Percentiles rank a stretch among this genome's conserved stretches.
phyloP scores from a whole-genome alignment of 92 coral and sea anemone species.

The Zoanthus solanderi region DNA sequence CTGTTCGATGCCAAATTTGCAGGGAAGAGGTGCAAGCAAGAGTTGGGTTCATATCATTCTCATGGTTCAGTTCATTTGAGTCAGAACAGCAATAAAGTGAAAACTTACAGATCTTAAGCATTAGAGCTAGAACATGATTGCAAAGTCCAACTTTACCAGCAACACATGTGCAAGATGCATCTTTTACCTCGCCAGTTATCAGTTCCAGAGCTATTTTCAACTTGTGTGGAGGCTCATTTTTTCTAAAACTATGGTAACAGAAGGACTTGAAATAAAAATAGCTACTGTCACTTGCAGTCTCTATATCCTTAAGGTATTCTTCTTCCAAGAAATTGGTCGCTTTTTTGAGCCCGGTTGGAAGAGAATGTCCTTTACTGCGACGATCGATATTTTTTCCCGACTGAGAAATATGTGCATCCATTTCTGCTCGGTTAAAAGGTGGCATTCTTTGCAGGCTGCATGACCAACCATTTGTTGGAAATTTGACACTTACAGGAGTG shows the following conservation, averaged over 20 bases:
- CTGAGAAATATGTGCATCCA: constrained; percentile 36
- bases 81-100: no score
- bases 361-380: constrained; percentile 17
- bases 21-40: constrained; percentile 63
- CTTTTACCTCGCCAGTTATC: constrained; percentile 63
- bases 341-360: constrained; percentile 23
- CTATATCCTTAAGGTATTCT: constrained; percentile 49
- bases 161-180: constrained; percentile 41
- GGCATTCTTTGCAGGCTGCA: constrained; percentile 19
- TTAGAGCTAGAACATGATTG: no score
- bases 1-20: background rate
- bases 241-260: constrained; percentile 66
- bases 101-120: no score
- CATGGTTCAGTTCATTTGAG: constrained; percentile 33
- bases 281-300: constrained; percentile 42
- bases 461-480: constrained; percentile 44
- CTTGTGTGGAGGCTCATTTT: constrained; percentile 59
- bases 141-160: no score
- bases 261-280: constrained; percentile 55
- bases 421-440: constrained; percentile 20
- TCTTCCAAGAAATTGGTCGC: constrained; percentile 49
- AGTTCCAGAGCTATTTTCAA: constrained; percentile 66
- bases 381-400: constrained; percentile 29
- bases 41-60: constrained; percentile 55
- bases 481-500: constrained; percentile 27